A percentile compares a stretch with the other conserved stretches of the same genome.
These are phyloP conservation scores for Chionoecetes opilio DNA, from an alignment of 1,140 invertebrate genomes.

Conservation along the genomic window DNA sequence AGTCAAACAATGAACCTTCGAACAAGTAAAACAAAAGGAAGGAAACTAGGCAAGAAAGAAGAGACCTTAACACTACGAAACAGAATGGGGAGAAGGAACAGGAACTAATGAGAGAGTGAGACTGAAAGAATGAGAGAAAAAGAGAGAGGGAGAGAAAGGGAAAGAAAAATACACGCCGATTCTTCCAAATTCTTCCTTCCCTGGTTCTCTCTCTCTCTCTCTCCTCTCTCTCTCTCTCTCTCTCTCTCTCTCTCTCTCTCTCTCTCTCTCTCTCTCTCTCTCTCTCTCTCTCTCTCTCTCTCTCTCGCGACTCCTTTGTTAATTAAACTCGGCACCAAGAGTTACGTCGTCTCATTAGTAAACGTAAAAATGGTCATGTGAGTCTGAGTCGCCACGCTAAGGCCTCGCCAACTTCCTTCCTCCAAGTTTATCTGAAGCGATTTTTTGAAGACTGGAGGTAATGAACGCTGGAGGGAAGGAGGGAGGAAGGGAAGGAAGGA, in stretches of 20 bases:
- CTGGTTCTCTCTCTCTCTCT: background rate
- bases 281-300: too few species aligned
- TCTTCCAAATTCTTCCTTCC: background rate
- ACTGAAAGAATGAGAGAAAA: background rate
- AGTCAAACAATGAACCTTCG: too few species aligned
- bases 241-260: too few species aligned
- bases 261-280: too few species aligned
- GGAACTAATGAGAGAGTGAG: background rate
- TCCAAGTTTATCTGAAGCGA: background rate
- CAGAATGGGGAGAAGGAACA: background rate
- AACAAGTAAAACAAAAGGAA: background rate
- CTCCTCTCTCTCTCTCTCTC: too few species aligned
- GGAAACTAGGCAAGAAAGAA: background rate
- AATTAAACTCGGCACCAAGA: background rate
- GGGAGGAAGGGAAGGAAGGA: background rate
- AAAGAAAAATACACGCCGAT: background rate
- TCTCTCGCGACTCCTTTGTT: slow-evolving; percentile 4
- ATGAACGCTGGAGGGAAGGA: slow-evolving; percentile 16
- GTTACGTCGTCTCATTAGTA: slow-evolving; percentile 19
- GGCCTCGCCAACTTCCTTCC: background rate
- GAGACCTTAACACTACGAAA: background rate
- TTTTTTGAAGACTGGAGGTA: background rate
- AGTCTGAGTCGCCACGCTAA: background rate
- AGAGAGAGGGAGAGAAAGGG: background rate
- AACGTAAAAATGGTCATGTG: slow-evolving; percentile 14